phyloP scores from a whole-genome alignment of 1,140 invertebrate genomes.

The Penaeus chinensis region DNA sequence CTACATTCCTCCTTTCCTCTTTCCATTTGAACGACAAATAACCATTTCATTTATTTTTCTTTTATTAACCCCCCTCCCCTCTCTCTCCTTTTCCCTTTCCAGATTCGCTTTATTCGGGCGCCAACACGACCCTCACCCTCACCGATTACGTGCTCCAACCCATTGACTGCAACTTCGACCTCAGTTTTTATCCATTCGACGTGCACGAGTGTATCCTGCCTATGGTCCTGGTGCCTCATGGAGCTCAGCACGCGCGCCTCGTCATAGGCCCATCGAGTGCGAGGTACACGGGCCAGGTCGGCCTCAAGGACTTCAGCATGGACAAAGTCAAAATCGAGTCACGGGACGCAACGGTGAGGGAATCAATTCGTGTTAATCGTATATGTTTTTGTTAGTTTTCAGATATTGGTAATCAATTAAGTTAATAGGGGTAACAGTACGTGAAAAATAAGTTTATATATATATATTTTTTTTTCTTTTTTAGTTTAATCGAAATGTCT shows the following conservation, averaged over 20 bases:
- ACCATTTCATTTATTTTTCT: neutral
- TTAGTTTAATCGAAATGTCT: too few species aligned
- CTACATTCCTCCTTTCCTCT: neutral
- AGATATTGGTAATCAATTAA: too few species aligned
- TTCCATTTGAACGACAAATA: neutral
- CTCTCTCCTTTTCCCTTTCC: neutral
- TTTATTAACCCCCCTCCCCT: too few species aligned
- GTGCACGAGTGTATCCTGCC: constrained; percentile 45
- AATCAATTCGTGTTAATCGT: too few species aligned
- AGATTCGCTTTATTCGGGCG: constrained; percentile 42
- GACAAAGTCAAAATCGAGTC: constrained; percentile 5
- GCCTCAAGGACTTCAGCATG: constrained; percentile 30
- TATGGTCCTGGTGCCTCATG: constrained; percentile 40
- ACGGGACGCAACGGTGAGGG: constrained; percentile 21
- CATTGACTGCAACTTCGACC: constrained; percentile 47
- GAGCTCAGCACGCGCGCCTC: constrained; percentile 26
- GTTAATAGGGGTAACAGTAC: too few species aligned
- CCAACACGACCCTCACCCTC: constrained; percentile 45
- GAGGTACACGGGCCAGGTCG: constrained; percentile 27
- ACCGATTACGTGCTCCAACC: constrained; percentile 39
- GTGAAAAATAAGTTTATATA: too few species aligned
- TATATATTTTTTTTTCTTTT: too few species aligned
- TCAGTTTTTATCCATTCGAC: constrained; percentile 54
- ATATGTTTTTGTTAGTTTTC: too few species aligned
- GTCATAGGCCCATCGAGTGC: constrained; percentile 7